Evolutionary conservation across 2,113 vertebrate species (phyloP).

Genomic region (Sturnus vulgaris): DNA sequence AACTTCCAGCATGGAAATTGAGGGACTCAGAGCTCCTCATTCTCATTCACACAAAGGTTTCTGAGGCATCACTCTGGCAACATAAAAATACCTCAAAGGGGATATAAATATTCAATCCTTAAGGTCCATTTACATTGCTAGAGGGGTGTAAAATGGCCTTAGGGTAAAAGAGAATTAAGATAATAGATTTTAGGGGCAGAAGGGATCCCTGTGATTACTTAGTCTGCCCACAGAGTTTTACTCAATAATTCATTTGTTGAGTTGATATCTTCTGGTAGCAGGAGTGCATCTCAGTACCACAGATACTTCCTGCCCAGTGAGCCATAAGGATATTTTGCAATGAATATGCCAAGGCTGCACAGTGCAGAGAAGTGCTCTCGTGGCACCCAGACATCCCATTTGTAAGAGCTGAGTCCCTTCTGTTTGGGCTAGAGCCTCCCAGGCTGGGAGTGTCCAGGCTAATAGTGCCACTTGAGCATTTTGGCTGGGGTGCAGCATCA

Average conservation of each 20-base stretch:
- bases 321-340: neutral
- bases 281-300: neutral
- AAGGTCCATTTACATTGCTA: constrained; percentile 11
- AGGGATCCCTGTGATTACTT: constrained; percentile 2
- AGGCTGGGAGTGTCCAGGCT: neutral
- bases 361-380: neutral
- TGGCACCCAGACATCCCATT: neutral
- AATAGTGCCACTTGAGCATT: neutral
- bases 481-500: neutral
- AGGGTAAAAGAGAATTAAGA: constrained; percentile 18
- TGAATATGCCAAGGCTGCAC: neutral
- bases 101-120: constrained; percentile 28
- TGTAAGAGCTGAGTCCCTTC: neutral
- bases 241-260: neutral
- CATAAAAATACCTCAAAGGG: neutral
- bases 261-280: neutral
- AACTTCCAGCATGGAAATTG: neutral
- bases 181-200: constrained; percentile 29
- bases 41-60: neutral
- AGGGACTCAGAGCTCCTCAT: neutral
- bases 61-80: neutral
- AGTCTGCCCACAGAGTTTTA: neutral
- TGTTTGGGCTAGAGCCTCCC: neutral
- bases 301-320: neutral
- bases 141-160: neutral